Evolutionary conservation across 2,888 invertebrate species (phyloP).

Genomic region (Dysmachus trigonus): DNA sequence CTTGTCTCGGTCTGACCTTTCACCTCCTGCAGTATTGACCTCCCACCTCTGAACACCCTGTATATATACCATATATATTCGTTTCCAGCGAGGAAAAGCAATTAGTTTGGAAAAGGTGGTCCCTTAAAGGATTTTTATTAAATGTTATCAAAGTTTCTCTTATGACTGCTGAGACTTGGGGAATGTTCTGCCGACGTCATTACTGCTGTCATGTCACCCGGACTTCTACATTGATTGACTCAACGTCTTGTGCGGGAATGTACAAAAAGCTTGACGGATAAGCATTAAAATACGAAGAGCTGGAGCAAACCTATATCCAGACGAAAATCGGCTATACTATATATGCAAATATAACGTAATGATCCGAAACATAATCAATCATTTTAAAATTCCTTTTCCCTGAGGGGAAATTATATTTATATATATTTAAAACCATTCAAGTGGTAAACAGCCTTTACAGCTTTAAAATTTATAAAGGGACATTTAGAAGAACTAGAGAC

Average conservation of each 20-base stretch:
- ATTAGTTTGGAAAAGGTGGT: background rate
- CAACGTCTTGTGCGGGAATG: background rate
- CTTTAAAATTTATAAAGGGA: background rate
- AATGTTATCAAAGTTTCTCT: background rate
- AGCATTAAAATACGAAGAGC: background rate
- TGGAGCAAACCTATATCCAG: too few relatives aligned
- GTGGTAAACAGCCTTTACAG: background rate
- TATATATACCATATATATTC: background rate
- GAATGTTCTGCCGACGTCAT: background rate
- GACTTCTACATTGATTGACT: background rate
- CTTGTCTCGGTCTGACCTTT: too few relatives aligned
- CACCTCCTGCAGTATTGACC: too few relatives aligned
- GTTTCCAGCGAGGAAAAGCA: background rate
- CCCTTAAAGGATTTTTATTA: background rate
- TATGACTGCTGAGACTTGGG: background rate
- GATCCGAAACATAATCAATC: background rate
- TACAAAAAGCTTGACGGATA: background rate
- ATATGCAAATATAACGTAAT: background rate
- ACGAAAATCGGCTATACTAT: background rate
- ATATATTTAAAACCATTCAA: background rate
- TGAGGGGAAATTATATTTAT: background rate
- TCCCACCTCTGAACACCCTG: too few relatives aligned
- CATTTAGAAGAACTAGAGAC: too few relatives aligned
- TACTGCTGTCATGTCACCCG: background rate
- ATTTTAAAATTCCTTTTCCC: background rate